phyloP scores from a whole-genome alignment of 92 coral and sea anemone species.

The Porites lobata region DNA sequence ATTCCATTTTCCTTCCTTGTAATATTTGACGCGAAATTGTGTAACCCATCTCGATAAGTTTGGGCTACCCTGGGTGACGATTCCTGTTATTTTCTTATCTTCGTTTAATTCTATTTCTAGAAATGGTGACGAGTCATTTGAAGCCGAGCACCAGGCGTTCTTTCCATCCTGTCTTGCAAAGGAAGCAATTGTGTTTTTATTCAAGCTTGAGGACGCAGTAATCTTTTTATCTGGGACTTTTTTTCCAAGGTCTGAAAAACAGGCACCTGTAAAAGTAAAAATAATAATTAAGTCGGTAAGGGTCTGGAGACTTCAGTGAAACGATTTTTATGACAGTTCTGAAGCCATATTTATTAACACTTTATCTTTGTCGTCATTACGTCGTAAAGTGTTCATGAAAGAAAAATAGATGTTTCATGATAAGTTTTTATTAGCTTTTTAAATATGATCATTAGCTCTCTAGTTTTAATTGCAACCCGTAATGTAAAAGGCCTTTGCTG shows the following conservation, averaged over 20 bases:
- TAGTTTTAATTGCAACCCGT: no score
- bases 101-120: slow-evolving; percentile 10
- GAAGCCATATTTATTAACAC: not conserved
- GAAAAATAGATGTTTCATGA: no score
- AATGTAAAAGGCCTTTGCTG: no score
- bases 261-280: slow-evolving; percentile 7
- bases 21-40: slow-evolving; percentile 8
- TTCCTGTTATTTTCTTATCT: not conserved
- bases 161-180: slow-evolving; percentile 16
- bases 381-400: no score
- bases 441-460: no score
- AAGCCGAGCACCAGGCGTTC: slow-evolving; percentile 34
- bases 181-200: not conserved
- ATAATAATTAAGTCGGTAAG: no score
- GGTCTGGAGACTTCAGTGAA: not conserved
- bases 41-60: slow-evolving; percentile 1
- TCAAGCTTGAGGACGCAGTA: slow-evolving; percentile 9
- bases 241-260: not conserved
- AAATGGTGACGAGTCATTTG: slow-evolving; percentile 7
- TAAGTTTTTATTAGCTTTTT: no score
- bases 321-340: not conserved
- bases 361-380: no score
- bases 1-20: slow-evolving; percentile 1
- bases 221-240: slow-evolving; percentile 2
- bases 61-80: slow-evolving; percentile 6